These are phyloP conservation scores for Cathartes aura DNA, from an alignment of 2,113 vertebrate genomes.

Conservation along the genomic window DNA sequence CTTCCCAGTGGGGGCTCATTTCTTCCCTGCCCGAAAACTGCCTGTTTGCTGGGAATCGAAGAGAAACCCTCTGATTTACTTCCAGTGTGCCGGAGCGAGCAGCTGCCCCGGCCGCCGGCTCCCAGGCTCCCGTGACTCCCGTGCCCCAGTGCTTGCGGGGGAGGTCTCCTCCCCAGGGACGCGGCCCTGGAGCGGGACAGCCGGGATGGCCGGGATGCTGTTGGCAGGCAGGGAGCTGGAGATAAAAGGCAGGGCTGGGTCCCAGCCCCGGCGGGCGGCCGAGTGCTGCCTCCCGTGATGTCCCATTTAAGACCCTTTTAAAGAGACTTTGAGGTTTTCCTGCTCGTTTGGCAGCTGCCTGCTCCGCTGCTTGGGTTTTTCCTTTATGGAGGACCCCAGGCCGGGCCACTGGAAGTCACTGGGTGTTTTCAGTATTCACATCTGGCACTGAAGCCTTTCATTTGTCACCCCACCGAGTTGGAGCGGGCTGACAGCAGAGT, in stretches of 20 bases:
- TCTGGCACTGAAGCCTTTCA: neutral
- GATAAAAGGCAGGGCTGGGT: neutral
- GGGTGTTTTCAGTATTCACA: neutral
- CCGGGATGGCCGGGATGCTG: neutral
- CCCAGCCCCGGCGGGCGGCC: fast-evolving
- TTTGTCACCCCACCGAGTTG: fast-evolving
- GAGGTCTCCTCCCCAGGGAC: neutral
- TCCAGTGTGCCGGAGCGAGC: neutral
- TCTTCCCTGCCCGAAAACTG: fast-evolving
- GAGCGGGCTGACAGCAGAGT: neutral
- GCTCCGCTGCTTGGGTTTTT: neutral
- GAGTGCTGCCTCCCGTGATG: neutral
- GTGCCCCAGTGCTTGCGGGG: fast-evolving
- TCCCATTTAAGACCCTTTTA: neutral
- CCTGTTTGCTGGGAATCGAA: neutral
- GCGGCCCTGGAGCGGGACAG: neutral
- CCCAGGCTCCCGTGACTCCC: neutral
- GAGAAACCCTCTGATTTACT: neutral
- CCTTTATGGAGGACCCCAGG: neutral
- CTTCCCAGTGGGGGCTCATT: neutral
- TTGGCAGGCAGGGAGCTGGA: neutral
- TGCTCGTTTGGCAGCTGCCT: fast-evolving
- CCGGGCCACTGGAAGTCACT: neutral
- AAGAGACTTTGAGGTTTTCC: neutral
- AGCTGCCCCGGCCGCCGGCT: neutral